Evolutionary conservation across 1,140 invertebrate genomes (phyloP), one percentile per base, ranked within the genome.

Genomic region (Odontomachus brunneus): DNA sequence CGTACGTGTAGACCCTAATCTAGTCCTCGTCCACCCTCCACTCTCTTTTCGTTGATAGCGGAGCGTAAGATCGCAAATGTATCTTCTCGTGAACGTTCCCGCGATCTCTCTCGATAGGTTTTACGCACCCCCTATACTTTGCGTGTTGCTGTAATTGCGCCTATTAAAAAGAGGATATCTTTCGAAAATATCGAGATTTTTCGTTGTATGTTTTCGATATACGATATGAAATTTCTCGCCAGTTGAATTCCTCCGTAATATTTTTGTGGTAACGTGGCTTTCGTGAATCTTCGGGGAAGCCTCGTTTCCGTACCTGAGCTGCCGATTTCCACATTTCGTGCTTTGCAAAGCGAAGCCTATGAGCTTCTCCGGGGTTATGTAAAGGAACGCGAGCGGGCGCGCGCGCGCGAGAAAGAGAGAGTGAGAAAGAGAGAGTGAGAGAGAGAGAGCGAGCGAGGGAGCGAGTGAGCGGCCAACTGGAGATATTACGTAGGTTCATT

Each of bases 401-500:
- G 75, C 12, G 33, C 17, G 22, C 22, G 15, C 14, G 57, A 33
- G 22, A 51, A 29, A 12, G 26, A 63, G 55, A 51, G 22, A 3
- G 38, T 7, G 17, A 33, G 22, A 51, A 29, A 12, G 26, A 63
- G 55, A 51, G 22, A 3, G 38, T 7, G 17, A n/a, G 19, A 67
- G 49, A 48, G 22, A 49, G 33, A 38, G 49, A 44, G 22, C 29
- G 24, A 33, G 44, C 26, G 49, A 49, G 48, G 60, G 55, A 14
- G 15, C 60, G 44, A 17, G 33, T n/a, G n/a, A n/a, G 19, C 12
- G 57, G n/a, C 29, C 59, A 44, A 72, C 76, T 57, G 33, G 75
- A 76, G 87, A 84, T 89, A 88, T 89, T 88, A 89, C 88, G 87
- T 87, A 89, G 85, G 71, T 93, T 92, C 89, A 92, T 92, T 93